A percentile compares a stretch with the other conserved stretches of the same genome.
Conservation (phyloP, 1,140 invertebrate species). For the Coelopa frigida region DNA sequence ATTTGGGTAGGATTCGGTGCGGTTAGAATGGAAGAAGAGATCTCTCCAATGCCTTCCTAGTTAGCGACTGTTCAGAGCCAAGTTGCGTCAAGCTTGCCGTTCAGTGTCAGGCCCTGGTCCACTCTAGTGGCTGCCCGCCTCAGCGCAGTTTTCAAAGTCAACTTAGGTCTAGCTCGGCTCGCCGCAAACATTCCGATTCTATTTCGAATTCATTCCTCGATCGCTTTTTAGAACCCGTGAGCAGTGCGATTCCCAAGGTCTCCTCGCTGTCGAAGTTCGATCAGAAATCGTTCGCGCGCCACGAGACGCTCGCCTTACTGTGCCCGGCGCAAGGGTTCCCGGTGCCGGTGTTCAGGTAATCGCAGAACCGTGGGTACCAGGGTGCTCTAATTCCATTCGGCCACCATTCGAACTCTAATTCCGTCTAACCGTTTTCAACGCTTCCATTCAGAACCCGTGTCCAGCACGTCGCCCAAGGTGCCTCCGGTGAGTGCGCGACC, state of each 20-base stretch:
- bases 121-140: too few relatives aligned
- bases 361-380: too few relatives aligned
- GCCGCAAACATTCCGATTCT: constrained; percentile 6
- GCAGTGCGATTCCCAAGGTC: constrained; percentile 54
- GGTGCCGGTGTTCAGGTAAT: constrained; percentile 57
- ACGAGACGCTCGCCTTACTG: constrained; percentile 32
- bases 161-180: too few relatives aligned
- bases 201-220: not conserved
- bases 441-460: constrained; percentile 53
- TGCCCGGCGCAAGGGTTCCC: constrained; percentile 64
- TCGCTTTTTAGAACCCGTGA: constrained; percentile 50
- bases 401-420: too few relatives aligned
- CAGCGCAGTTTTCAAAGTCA: too few relatives aligned
- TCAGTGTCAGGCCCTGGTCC: too few relatives aligned
- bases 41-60: too few relatives aligned
- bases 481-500: constrained; percentile 40
- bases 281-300: constrained; percentile 33
- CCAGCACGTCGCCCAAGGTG: constrained; percentile 50
- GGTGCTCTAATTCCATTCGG: too few relatives aligned
- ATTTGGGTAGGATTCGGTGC: too few relatives aligned
- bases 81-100: too few relatives aligned
- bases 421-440: constrained; percentile 8
- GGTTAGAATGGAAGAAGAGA: too few relatives aligned
- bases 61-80: too few relatives aligned
- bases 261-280: constrained; percentile 8